Evolutionary conservation across 2,888 invertebrate genomes (phyloP), one percentile per base, ranked within the genome.

Genomic region (Zeuzera pyrina): DNA sequence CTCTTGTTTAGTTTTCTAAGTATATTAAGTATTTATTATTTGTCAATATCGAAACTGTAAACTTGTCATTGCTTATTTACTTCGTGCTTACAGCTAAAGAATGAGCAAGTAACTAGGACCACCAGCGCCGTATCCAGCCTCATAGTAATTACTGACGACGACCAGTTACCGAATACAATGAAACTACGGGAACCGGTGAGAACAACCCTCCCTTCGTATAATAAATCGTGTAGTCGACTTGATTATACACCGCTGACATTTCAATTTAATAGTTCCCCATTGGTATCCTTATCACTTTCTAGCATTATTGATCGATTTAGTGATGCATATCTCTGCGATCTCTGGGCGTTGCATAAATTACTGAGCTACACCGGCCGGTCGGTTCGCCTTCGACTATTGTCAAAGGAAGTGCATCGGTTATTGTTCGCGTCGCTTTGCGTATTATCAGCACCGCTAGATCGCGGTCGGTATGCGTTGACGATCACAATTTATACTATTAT

Each of bases 331-430:
- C 77, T 59, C 60, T 56, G 62, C 60, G 61, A 74, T 74, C 72
- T 72, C 46, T 41, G 45, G 44, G 47, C 59, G 42, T 54, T 52
- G 59, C 62, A 74, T 77, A 74, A 76, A 70, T 77, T 67, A 65
- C 56, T 50, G 29, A 43, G 30, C 35, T 31, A 47, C 45, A 44
- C 43, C 42, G 53, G 54, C 49, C 49, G 50, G 45, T 45, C 47
- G 44, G 39, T 49, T 47, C 43, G 41, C 49, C 53, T 45, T 43
- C 45, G 49, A 59, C 60, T 57, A 70, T 74, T 79, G 78, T 76
- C 74, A 71, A 70, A 76, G 76, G 73, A 72, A 73, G 73, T 73
- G 72, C 74, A 74, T 77, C 74, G 66, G 71, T 77, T 77, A 79
- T 81, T 78, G 78, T 79, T 76, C 67, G 58, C 59, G 59, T 69